Evolutionary conservation across 2,797 vertebrate genomes (phyloP).

Genomic region (Sarcophilus harrisii): DNA sequence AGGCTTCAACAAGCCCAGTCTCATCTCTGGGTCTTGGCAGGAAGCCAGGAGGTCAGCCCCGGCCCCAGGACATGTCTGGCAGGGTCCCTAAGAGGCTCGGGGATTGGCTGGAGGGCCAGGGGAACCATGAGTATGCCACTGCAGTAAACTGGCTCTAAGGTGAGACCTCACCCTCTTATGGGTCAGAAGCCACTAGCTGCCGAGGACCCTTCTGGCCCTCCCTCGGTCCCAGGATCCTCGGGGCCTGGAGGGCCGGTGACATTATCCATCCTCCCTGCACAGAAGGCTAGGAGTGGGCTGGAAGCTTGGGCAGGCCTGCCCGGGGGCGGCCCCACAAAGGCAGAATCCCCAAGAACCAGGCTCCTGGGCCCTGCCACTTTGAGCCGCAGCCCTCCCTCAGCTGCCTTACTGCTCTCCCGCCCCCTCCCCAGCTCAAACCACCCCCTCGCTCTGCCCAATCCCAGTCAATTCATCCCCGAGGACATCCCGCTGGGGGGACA

Average conservation of each 20-base stretch:
- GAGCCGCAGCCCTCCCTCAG: no score
- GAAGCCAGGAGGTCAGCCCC: background rate
- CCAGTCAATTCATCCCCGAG: background rate
- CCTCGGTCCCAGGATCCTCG: accelerated
- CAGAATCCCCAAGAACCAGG: background rate
- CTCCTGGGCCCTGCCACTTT: no score
- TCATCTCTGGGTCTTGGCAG: background rate
- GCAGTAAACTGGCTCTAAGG: no score
- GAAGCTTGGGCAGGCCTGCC: background rate
- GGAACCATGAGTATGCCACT: no score
- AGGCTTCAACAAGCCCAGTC: no score
- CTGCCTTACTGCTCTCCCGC: background rate
- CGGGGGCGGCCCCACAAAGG: background rate
- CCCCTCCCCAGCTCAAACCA: background rate
- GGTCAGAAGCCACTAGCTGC: background rate
- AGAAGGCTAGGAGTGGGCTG: background rate
- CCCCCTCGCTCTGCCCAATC: background rate
- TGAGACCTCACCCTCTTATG: background rate
- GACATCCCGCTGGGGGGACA: background rate
- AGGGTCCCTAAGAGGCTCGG: background rate
- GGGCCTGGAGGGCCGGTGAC: background rate
- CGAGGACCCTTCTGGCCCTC: background rate
- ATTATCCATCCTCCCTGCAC: background rate
- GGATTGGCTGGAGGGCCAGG: background rate
- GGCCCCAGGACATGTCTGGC: background rate